Base-by-base conservation (phyloP, 2,888 invertebrate species). In the Dioctria rufipes region DNA sequence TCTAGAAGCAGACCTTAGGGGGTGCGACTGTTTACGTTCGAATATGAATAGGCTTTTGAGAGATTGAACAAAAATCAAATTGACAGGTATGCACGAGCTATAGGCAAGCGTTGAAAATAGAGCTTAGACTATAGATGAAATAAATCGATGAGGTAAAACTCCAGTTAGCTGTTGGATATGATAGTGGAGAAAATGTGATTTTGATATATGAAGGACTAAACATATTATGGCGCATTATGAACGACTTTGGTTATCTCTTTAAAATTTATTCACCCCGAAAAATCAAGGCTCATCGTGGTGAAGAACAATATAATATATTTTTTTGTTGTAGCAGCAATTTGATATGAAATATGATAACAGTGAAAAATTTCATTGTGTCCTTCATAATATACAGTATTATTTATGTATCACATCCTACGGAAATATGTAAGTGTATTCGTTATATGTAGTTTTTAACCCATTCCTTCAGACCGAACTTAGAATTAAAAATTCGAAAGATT, bases 11-110 rank as follows among this genome's bases (percentile, higher is more conserved):
- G 40, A 11, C 11, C 5, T 51, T 9, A 51, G 39, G 51, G 69
- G n/a, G 25, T 61, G 11, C 37, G 61, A 5, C 25, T 69, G 39
- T 69, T 69, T 69, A 51, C 54, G 42, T 37, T 51, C 51, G 69
- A 69, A 69, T 69, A 69, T 69, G 51, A 51, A 69, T 49, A 51
- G 69, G 51, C 51, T 51, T 51, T 69, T 69, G 69, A 69, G 51
- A 69, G 51, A 69, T 69, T 69, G 69, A 69, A 51, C 37, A 69
- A 69, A 51, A 69, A 69, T 69, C 69, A 25, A 39, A 25, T 51
- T 69, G 69, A 69, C 69, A 69, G 69, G 69, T 37, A 69, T 51
- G 69, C 25, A 25, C 39, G 25, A 37, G 11, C 6, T 51, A 51
- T 11, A 25, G 51, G 51, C 49, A 49, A 69, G 51, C 43, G 39